Base-by-base conservation (phyloP, 2,797 vertebrate genomes). In the Enteromius argenteus region DNA sequence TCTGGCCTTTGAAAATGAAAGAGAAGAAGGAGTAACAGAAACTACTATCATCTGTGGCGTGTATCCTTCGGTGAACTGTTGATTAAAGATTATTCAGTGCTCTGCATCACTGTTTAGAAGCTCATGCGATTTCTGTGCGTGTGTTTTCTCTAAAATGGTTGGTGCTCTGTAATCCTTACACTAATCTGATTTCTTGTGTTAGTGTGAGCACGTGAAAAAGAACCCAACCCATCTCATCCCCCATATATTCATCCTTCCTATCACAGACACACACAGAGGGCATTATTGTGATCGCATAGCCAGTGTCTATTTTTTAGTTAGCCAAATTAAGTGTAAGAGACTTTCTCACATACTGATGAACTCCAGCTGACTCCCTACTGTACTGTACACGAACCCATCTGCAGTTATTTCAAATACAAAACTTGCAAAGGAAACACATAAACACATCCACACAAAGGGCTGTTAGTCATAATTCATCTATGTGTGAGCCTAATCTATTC, bases 111-210 rank as follows among this genome's bases (percentile, higher is more conserved):
- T 60, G 27, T 77, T 42, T 42, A 44, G 56, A 68, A 21, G 58
- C 68, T 72, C 17, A 13, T 19, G 15, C 39, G 13, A 44, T 60
- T 23, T 84, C n/a, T 21, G 8, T 73, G 30, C 14, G 15, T 32
- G 44, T 73, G 35, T 60, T 84, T 71, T 53, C 32, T 53, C 21
- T 79, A 19, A 71, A 77, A 77, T 30, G 49, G 37, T 81, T 76
- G 64, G n/a, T 77, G 56, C 51, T 68, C 51, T 35, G 51, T 86
- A 81, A 85, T 80, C 84, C 78, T 85, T 35, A 35, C 69, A 39
- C 42, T 85, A 87, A 85, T 87, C 75, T 86, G 76, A 85, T 84
- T 51, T 64, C 66, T 82, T 78, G 35, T 79, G 53, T 39, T 42
- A 53, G 42, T 44, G 19, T 81, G 13, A 58, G 49, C 69, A 80